Base-by-base conservation (phyloP, 1,140 invertebrate species). In the Aporrectodea caliginosa region DNA sequence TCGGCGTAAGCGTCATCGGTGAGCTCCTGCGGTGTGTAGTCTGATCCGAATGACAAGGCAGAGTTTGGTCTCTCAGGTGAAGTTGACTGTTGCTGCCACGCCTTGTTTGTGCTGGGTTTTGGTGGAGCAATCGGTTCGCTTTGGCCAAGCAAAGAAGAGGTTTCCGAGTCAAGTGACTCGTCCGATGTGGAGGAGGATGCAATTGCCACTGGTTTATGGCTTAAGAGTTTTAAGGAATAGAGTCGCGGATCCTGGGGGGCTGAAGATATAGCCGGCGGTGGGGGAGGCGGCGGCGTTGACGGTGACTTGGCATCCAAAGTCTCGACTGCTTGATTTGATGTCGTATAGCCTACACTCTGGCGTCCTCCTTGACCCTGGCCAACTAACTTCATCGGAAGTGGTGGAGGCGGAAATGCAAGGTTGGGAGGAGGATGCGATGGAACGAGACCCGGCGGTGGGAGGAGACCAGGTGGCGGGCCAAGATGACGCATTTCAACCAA, bases 1-100 rank as follows among this genome's bases (percentile, higher is more conserved):
- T 76, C 75, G 22, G 75, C 29, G n/a, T 76, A 76, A 43, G 75
- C 75, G 29, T 76, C 75, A 16, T 58, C 35, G 27, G 27, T 72
- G 70, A 29, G 2, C 2, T 72, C 6, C 31, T 72, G n/a, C 27
- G n/a, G 70, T 2, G 70, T 6, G n/a, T 12, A 27, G 27, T 29
- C 31, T 12, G 31, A 72, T 12, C 70, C 31, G 6, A 72, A 2
- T 6, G 70, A 72, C 27, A 29, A 29, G 6, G 31, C 31, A 29
- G 70, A 72, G 27, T 72, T 2, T 29, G 27, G n/a, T 14, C 70
- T 72, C 27, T 72, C 31, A 72, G 70, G 27, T 14, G 70, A 14
- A 6, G 6, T 72, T 12, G 27, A 72, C 6, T 72, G 31, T 58
- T 22, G 43, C 43, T 58, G n/a, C n/a, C n/a, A n/a, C n/a, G n/a